Conservation (phyloP, 2,113 vertebrate genomes). For the Paradisaea rubra region DNA sequence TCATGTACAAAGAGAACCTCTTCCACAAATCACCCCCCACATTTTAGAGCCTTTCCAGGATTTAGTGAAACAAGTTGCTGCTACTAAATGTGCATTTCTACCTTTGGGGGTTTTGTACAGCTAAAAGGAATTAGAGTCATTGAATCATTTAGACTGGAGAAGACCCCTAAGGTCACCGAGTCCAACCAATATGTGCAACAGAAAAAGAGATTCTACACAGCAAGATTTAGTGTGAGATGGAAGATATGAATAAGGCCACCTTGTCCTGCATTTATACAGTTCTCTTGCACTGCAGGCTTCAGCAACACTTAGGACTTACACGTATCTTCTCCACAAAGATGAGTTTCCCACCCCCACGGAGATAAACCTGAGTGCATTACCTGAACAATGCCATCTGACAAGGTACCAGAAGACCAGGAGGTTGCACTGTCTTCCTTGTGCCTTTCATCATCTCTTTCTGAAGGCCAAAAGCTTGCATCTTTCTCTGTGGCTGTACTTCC, state of each 20-base stretch:
- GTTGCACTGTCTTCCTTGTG: conserved; percentile 42
- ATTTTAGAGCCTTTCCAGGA: neutral
- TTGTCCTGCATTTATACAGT: neutral
- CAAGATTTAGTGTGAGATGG: neutral
- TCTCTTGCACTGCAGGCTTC: neutral
- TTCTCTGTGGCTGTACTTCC: conserved; percentile 21
- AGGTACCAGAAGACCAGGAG: conserved; percentile 65
- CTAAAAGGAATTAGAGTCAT: neutral
- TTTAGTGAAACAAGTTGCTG: neutral
- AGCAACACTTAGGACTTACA: neutral
- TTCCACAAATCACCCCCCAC: neutral
- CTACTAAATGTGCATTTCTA: neutral
- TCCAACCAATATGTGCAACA: neutral
- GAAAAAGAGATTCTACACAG: neutral
- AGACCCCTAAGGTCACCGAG: neutral
- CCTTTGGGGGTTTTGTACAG: neutral
- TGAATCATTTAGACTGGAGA: neutral
- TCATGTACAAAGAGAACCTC: neutral
- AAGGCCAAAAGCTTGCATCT: neutral
- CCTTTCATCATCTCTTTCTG: neutral
- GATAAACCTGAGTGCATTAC: neutral
- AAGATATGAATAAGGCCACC: neutral
- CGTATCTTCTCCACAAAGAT: neutral
- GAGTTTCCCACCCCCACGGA: neutral
- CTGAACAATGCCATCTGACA: conserved; percentile 18